These are phyloP conservation scores for Albula goreensis DNA, from an alignment of 2,113 vertebrate species.

Conservation along the genomic window DNA sequence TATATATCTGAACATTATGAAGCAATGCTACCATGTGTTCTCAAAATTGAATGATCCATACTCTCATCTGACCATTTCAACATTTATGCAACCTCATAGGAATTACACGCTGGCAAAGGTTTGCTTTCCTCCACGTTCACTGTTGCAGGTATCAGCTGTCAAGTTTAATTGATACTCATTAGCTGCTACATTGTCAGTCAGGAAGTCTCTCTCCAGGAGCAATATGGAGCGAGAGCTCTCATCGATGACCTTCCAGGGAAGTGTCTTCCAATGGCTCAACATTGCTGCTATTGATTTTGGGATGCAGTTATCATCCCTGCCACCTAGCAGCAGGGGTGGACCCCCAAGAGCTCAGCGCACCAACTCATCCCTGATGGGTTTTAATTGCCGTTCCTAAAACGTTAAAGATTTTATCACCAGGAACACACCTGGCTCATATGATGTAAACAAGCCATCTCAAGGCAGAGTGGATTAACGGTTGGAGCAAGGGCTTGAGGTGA, in stretches of 20 bases:
- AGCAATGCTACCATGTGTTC: background rate
- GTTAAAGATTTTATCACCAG: constrained; percentile 17
- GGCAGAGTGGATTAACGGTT: constrained; percentile 19
- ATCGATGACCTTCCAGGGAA: constrained; percentile 41
- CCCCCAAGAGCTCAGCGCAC: constrained; percentile 30
- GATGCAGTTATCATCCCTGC: constrained; percentile 38
- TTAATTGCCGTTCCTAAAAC: constrained; percentile 42
- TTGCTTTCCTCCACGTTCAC: constrained; percentile 28
- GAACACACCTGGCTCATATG: background rate
- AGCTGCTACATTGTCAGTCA: constrained; percentile 31
- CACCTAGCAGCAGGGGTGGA: constrained; percentile 33
- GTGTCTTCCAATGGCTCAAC: constrained; percentile 39
- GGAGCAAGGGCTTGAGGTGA: constrained; percentile 13
- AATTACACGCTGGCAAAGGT: constrained; percentile 26
- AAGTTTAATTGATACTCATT: constrained; percentile 43
- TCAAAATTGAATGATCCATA: constrained; percentile 2
- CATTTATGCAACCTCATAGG: constrained; percentile 30
- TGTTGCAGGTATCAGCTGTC: constrained; percentile 42
- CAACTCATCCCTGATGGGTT: constrained; percentile 28
- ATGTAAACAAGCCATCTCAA: background rate
- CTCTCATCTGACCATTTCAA: constrained; percentile 24
- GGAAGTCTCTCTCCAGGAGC: constrained; percentile 42
- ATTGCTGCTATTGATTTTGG: constrained; percentile 45
- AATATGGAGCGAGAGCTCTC: constrained; percentile 33
- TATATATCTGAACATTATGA: background rate